phyloP scores from a whole-genome alignment of 2,888 invertebrate species.

The Hanleya hanleyi region DNA sequence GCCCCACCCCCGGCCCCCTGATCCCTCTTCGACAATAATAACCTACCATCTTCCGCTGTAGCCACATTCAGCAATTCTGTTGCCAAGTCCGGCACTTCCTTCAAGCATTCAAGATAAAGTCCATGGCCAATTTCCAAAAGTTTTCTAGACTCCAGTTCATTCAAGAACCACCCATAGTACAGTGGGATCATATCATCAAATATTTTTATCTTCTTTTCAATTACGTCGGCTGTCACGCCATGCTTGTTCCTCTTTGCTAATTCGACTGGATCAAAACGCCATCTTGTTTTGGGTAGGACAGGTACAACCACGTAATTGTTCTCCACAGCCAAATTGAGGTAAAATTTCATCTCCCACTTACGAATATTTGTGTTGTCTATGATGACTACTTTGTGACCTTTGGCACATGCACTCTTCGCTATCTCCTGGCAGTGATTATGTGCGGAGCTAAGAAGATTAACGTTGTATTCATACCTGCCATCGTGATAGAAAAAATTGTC shows the following conservation, averaged over 20 bases:
- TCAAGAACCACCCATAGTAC: conserved; percentile 71
- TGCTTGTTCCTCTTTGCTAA: conserved; percentile 62
- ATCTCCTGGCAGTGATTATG: conserved; percentile 65
- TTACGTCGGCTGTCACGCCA: conserved; percentile 49
- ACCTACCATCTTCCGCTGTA: no score
- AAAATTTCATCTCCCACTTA: conserved; percentile 69
- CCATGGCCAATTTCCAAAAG: conserved; percentile 41
- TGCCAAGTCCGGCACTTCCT: conserved; percentile 23
- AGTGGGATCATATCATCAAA: conserved; percentile 57
- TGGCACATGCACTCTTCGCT: conserved; percentile 56
- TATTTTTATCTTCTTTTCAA: conserved; percentile 43
- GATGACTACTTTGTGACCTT: conserved; percentile 54
- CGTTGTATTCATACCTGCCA: conserved; percentile 56
- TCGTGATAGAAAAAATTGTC: conserved; percentile 68
- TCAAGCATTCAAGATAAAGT: conserved; percentile 41
- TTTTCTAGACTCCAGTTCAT: conserved; percentile 39
- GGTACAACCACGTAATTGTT: conserved; percentile 64
- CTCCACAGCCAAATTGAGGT: conserved; percentile 59
- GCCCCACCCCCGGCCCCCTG: no score
- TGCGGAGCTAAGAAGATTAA: conserved; percentile 57
- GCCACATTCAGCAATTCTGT: no score
- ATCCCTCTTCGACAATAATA: no score
- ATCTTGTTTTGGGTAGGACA: conserved; percentile 69
- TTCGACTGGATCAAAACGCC: conserved; percentile 62
- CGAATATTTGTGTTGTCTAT: conserved; percentile 73